Percentiles rank a stretch among this genome's conserved stretches.
These are phyloP conservation scores for Disparrhopalites patrizii DNA, from an alignment of 2,888 invertebrate genomes.

Conservation along the genomic window DNA sequence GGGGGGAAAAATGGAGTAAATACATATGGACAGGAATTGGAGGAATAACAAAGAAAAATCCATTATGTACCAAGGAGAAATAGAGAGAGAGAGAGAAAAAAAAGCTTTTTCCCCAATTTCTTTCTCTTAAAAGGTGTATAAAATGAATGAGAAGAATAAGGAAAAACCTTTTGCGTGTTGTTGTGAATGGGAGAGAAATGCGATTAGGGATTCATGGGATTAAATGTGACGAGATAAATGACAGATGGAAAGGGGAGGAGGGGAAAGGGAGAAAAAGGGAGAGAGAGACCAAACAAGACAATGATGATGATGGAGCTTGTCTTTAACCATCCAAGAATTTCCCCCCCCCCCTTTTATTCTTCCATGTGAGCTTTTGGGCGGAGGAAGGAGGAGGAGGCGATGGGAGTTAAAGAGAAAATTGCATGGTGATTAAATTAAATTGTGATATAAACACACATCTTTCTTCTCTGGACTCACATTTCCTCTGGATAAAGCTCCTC, in stretches of 20 bases:
- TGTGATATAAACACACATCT: slow-evolving; percentile 3
- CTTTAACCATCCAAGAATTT: too few species aligned
- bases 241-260: slow-evolving; percentile 1
- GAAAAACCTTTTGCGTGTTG: slow-evolving; percentile 1
- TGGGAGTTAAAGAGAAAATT: background rate
- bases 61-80: background rate
- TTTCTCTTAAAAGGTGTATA: background rate
- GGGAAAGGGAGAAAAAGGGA: too few species aligned
- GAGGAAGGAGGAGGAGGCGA: background rate
- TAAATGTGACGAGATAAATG: slow-evolving; percentile 2
- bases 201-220: slow-evolving; percentile 5
- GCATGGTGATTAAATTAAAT: slow-evolving; percentile 10
- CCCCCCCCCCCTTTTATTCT: background rate
- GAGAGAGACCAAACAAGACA: too few species aligned
- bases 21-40: background rate
- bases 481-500: too few species aligned
- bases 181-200: background rate
- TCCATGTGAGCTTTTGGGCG: background rate
- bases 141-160: background rate
- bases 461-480: too few species aligned
- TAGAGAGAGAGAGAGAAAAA: background rate
- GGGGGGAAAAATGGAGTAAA: too few species aligned
- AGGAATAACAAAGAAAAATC: background rate
- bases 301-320: too few species aligned
- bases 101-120: background rate